phyloP scores from a whole-genome alignment of 2,888 invertebrate genomes.

The Plagodis dolabraria region DNA sequence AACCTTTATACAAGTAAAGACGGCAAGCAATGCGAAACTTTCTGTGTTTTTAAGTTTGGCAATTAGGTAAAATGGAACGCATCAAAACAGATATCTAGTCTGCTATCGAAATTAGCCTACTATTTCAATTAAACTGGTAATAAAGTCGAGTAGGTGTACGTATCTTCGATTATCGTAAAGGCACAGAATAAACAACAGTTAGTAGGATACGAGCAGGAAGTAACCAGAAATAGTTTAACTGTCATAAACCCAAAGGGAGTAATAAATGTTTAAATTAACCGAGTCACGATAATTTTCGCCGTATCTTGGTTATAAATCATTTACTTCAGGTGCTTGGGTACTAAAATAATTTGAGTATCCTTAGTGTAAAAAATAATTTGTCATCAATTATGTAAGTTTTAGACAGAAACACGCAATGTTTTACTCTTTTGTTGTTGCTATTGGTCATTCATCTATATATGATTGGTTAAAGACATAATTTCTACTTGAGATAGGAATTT shows the following conservation, averaged over 20 bases:
- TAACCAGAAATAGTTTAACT: slow-evolving; percentile 29
- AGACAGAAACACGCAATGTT: slow-evolving; percentile 13
- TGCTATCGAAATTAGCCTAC: slow-evolving; percentile 8
- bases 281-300: slow-evolving; percentile 36
- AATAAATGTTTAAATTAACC: slow-evolving; percentile 35
- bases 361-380: slow-evolving; percentile 31
- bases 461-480: too few species aligned
- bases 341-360: slow-evolving; percentile 32
- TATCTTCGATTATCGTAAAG: slow-evolving; percentile 26
- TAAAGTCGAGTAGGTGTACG: slow-evolving; percentile 19
- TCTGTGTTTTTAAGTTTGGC: too few species aligned
- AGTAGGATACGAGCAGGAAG: slow-evolving; percentile 22
- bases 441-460: neutral
- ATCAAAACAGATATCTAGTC: too few species aligned
- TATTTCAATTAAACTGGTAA: slow-evolving; percentile 16
- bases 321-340: slow-evolving; percentile 28
- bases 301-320: slow-evolving; percentile 33
- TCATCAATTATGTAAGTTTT: slow-evolving; percentile 22
- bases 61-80: too few species aligned
- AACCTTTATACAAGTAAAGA: too few species aligned
- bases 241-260: slow-evolving; percentile 29
- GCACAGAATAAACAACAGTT: slow-evolving; percentile 11
- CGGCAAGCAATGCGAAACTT: too few species aligned
- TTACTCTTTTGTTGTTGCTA: neutral
- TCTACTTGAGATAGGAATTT: too few species aligned